phyloP scores from a whole-genome alignment of 2,113 vertebrate genomes.

The Dolichotis patagonum region DNA sequence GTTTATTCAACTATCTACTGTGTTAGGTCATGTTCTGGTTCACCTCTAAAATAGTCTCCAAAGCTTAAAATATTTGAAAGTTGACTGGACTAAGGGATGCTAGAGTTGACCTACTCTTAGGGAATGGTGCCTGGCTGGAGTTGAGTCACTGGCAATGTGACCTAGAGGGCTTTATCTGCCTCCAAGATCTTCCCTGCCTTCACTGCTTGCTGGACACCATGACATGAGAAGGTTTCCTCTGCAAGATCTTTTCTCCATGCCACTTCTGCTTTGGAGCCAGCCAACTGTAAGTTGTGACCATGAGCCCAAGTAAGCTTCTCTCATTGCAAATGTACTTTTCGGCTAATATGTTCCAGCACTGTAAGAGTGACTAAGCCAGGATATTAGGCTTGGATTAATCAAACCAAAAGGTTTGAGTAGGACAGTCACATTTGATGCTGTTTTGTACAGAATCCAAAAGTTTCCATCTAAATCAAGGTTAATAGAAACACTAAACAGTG shows the following conservation, averaged over 20 bases:
- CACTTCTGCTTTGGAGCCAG: not conserved
- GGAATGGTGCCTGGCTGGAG: not conserved
- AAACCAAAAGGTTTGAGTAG: not conserved
- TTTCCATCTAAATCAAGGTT: not conserved
- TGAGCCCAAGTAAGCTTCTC: not conserved
- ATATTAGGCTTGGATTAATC: not conserved
- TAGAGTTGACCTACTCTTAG: not conserved
- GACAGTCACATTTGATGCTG: not conserved
- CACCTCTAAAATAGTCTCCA: not conserved
- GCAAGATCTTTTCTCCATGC: not conserved
- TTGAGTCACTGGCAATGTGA: not conserved
- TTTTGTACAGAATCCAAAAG: not conserved
- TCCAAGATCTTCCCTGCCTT: not conserved
- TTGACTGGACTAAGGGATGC: not conserved
- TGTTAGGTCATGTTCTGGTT: not conserved
- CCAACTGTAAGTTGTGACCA: not conserved
- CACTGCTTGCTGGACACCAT: not conserved
- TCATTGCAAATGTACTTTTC: not conserved
- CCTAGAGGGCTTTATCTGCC: not conserved
- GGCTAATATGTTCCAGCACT: not conserved
- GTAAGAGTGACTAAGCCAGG: not conserved
- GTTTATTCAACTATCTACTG: not conserved
- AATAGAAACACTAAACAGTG: not conserved
- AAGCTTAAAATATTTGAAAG: not conserved
- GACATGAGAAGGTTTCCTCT: not conserved